phyloP scores from a whole-genome alignment of 1,140 invertebrate genomes.

The Fopius arisanus region DNA sequence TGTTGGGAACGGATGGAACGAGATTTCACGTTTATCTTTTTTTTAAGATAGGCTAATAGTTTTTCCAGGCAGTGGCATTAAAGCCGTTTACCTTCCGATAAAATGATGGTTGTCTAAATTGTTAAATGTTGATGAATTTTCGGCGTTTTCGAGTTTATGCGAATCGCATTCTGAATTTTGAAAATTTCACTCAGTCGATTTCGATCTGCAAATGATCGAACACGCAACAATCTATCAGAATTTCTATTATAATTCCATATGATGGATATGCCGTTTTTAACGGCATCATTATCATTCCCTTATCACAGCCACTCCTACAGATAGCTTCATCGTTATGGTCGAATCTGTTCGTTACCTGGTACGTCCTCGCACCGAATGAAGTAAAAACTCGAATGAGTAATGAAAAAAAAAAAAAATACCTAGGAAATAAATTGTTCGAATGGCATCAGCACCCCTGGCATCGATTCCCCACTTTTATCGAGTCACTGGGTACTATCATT shows the following conservation, averaged over 20 bases:
- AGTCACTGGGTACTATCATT: slow-evolving; percentile 24
- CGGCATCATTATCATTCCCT: background rate
- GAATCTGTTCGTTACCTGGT: background rate
- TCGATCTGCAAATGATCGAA: no score
- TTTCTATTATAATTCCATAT: background rate
- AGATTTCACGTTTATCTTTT: background rate
- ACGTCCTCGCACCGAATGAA: background rate
- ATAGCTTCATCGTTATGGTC: background rate
- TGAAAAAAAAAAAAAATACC: background rate
- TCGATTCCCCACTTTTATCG: slow-evolving; percentile 20
- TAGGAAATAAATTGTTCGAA: background rate
- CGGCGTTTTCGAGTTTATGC: no score
- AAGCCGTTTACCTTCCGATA: no score
- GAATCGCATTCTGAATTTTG: no score
- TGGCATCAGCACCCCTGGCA: background rate
- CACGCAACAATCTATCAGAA: no score
- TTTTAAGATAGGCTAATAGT: no score
- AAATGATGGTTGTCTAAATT: no score
- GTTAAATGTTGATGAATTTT: no score
- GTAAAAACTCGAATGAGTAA: background rate
- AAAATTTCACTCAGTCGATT: no score
- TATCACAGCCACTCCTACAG: background rate
- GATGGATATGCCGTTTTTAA: background rate
- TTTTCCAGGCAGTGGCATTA: no score
- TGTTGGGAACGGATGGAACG: background rate